phyloP scores from a whole-genome alignment of 1,140 invertebrate genomes.

The Caerostris extrusa region DNA sequence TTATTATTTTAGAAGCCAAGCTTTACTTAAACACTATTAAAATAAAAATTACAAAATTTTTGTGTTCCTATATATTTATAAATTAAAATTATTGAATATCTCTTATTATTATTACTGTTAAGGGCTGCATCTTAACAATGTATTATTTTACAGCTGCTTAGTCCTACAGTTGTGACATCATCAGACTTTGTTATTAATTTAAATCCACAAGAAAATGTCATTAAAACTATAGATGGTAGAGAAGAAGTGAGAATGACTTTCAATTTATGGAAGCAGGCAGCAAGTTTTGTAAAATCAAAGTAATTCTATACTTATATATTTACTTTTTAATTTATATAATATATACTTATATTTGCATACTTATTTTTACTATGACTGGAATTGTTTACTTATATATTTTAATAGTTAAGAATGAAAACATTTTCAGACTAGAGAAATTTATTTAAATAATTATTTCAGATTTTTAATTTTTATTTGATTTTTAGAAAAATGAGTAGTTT shows the following conservation, averaged over 20 bases:
- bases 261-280: slow-evolving; percentile 73
- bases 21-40: no score
- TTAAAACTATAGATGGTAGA: slow-evolving; percentile 59
- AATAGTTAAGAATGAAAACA: background rate
- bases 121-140: background rate
- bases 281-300: slow-evolving; percentile 74
- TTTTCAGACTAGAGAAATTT: no score
- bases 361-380: background rate
- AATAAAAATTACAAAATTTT: no score
- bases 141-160: slow-evolving; percentile 18
- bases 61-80: no score
- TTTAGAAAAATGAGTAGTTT: no score
- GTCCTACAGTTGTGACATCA: slow-evolving; percentile 37
- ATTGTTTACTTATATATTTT: background rate
- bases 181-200: slow-evolving; percentile 57
- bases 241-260: slow-evolving; percentile 71
- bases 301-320: background rate
- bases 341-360: background rate
- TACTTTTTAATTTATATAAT: background rate
- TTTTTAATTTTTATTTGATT: no score
- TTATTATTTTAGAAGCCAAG: no score
- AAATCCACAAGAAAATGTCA: slow-evolving; percentile 63
- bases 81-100: no score
- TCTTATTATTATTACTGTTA: no score
- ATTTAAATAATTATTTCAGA: no score